Base-by-base conservation (phyloP, 2,797 vertebrate species). In the Oophaga sylvatica region DNA sequence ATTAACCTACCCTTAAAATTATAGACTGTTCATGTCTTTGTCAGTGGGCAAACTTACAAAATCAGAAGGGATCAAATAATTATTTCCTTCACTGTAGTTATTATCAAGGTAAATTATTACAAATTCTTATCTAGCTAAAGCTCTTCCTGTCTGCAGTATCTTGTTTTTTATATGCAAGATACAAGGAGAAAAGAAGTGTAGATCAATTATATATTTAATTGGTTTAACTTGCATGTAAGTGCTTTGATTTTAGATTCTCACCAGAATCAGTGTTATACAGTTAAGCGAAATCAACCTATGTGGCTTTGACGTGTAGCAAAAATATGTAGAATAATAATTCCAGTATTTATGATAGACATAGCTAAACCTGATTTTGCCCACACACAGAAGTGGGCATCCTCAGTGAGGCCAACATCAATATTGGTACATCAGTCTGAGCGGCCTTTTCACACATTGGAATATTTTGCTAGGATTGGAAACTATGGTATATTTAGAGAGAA, bases 21-120 rank as follows among this genome's bases (percentile, higher is more conserved):
- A 26, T 26, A 26, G 26, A 26, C 26, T 26, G 26, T 26, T 26
- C 26, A 26, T 26, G 26, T 26, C 26, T 26, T 26, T 26, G 26
- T 26, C 26, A 26, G 26, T 26, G 26, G 26, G 26, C 26, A 26
- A 26, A 26, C 26, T 26, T 26, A 26, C 26, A 26, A 26, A 26
- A 26, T 26, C 26, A 26, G 26, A 26, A 26, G 26, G 26, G 26
- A 26, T 26, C 26, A 26, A 26, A 26, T 26, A 26, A 26, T 26
- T 26, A 26, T 26, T 26, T 26, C 26, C 26, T 26, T 26, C 26
- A 26, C 26, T 26, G 26, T 26, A 81, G 79, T 31, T 81, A 82
- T 82, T 82, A 70, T 31, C 35, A 82, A 56, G 45, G 45, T 56
- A 82, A 82, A 26, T n/a, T 45, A 82, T 82, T 57, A 82, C 63